A percentile compares a stretch with the other conserved stretches of the same genome.
Evolutionary conservation across 1,140 invertebrate species (phyloP).

Genomic region (Eupristina koningsbergeri): DNA sequence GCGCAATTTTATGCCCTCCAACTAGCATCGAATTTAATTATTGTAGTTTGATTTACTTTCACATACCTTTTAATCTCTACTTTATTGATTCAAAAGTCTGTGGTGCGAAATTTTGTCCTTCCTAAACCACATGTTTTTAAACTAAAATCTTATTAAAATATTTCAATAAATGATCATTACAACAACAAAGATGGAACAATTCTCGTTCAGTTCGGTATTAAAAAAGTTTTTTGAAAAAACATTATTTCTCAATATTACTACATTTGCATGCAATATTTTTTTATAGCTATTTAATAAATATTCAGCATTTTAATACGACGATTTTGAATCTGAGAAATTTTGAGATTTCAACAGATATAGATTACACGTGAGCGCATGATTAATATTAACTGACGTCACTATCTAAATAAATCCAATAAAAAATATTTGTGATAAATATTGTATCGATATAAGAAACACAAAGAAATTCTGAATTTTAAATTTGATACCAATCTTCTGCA

Average conservation of each 20-base stretch:
- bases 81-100: too few relatives aligned
- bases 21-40: too few relatives aligned
- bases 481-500: background rate
- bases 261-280: conserved; percentile 5
- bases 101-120: too few relatives aligned
- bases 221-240: background rate
- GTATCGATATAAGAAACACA: background rate
- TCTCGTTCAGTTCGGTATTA: background rate
- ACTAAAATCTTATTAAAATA: too few relatives aligned
- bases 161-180: too few relatives aligned
- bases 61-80: too few relatives aligned
- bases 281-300: background rate
- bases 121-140: too few relatives aligned
- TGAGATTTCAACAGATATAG: background rate
- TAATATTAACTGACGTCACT: background rate
- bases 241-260: too few relatives aligned
- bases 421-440: background rate
- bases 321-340: background rate
- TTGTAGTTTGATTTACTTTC: too few relatives aligned
- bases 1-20: too few relatives aligned
- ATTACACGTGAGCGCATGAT: background rate
- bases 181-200: too few relatives aligned
- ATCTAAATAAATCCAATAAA: background rate
- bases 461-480: background rate
- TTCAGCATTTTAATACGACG: background rate